These are phyloP conservation scores for Aix galericulata DNA, from an alignment of 2,113 vertebrate genomes.

Conservation along the genomic window DNA sequence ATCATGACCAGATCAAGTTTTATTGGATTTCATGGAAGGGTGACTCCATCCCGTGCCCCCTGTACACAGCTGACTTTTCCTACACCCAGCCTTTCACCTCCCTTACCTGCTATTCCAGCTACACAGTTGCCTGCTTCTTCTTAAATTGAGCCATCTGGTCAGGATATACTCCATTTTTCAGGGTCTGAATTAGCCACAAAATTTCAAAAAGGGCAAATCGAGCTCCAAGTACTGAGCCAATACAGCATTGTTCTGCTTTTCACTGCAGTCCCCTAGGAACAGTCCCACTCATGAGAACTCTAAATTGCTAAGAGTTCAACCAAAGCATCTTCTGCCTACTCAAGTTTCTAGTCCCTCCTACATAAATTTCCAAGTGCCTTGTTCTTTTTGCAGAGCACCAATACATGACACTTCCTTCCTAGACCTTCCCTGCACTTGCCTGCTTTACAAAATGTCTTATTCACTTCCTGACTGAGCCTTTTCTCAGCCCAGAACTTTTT, in stretches of 20 bases:
- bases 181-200: neutral
- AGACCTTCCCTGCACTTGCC: neutral
- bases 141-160: slow-evolving; percentile 28
- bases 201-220: slow-evolving; percentile 8
- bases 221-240: neutral
- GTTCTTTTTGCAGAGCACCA: slow-evolving; percentile 16
- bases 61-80: slow-evolving; percentile 15
- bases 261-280: neutral
- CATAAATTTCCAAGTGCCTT: neutral
- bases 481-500: neutral
- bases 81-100: slow-evolving; percentile 26
- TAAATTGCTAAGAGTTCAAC: slow-evolving; percentile 32
- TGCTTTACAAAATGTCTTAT: neutral
- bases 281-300: slow-evolving; percentile 25
- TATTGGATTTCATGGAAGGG: slow-evolving; percentile 39
- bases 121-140: neutral
- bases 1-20: slow-evolving; percentile 52
- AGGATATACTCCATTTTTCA: slow-evolving; percentile 9
- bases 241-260: slow-evolving; percentile 20
- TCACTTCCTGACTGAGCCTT: neutral
- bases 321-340: slow-evolving; percentile 57
- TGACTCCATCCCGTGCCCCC: neutral
- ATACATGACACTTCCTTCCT: neutral
- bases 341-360: slow-evolving; percentile 43
- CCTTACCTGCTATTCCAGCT: slow-evolving; percentile 32